phyloP scores from a whole-genome alignment of 2,797 vertebrate species.

The Mormyrops attenuatus region DNA sequence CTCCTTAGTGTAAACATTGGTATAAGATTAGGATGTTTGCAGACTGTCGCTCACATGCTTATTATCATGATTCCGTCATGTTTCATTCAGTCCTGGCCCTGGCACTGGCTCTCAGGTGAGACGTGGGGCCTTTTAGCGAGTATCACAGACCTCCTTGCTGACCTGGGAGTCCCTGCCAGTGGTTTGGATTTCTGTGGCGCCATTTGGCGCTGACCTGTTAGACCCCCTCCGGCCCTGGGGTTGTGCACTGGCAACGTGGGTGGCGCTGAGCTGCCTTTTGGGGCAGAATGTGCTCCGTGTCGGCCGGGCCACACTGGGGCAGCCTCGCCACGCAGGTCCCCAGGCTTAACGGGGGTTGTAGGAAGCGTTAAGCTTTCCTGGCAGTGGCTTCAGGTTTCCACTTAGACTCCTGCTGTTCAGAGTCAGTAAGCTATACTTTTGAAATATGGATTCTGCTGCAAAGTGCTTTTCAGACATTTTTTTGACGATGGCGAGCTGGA shows the following conservation, averaged over 20 bases:
- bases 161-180: neutral
- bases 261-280: neutral
- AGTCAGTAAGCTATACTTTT: neutral
- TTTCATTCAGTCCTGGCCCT: neutral
- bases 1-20: neutral
- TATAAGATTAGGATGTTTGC: neutral
- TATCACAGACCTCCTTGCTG: neutral
- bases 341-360: neutral
- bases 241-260: neutral
- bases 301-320: neutral
- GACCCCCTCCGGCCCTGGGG: neutral
- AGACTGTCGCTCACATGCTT: neutral
- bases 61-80: neutral
- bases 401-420: neutral
- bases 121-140: neutral
- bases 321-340: neutral
- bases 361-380: neutral
- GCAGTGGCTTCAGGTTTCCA: neutral
- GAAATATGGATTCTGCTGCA: slow-evolving; percentile 1
- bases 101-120: neutral
- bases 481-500: neutral
- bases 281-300: neutral
- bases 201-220: neutral
- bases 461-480: neutral
- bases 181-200: neutral